A percentile compares a stretch with the other conserved stretches of the same genome.
Evolutionary conservation across 2,888 invertebrate species (phyloP).

Genomic region (Fissipunctia ypsillon): DNA sequence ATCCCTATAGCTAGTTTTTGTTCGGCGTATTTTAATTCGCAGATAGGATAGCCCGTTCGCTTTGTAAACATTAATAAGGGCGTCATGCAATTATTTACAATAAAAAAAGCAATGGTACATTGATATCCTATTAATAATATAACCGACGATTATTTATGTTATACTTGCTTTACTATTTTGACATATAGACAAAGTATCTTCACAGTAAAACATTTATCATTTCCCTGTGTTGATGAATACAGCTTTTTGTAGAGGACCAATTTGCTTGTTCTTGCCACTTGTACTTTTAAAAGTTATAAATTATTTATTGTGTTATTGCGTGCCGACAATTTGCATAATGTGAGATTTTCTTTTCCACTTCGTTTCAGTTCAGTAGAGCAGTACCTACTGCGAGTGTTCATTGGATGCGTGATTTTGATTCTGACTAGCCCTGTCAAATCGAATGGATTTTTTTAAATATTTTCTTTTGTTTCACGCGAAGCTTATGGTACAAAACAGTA

Average conservation of each 20-base stretch:
- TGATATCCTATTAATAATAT: constrained; percentile 22
- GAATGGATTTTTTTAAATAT: background rate
- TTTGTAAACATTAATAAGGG: constrained; percentile 38
- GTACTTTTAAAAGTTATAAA: constrained; percentile 47
- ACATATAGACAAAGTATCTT: constrained; percentile 25
- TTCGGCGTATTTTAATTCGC: constrained; percentile 25
- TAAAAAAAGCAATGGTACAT: constrained; percentile 20
- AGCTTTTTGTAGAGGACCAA: constrained; percentile 38
- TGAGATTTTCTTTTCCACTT: constrained; percentile 27
- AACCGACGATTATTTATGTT: constrained; percentile 18
- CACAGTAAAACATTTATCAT: constrained; percentile 41
- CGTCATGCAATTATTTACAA: constrained; percentile 26
- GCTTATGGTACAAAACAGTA: background rate
- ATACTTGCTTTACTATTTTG: constrained; percentile 15
- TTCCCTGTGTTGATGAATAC: constrained; percentile 18
- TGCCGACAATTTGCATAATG: constrained; percentile 27
- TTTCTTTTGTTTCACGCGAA: background rate
- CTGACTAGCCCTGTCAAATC: background rate
- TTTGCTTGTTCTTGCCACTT: constrained; percentile 42
- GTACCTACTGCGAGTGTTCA: constrained; percentile 12
- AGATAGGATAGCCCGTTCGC: constrained; percentile 18
- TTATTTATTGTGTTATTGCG: constrained; percentile 37
- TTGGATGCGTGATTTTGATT: constrained; percentile 7
- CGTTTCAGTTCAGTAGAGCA: constrained; percentile 38
- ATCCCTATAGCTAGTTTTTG: constrained; percentile 41